Evolutionary conservation across 1,140 invertebrate species (phyloP).

Genomic region (Venturia canescens): DNA sequence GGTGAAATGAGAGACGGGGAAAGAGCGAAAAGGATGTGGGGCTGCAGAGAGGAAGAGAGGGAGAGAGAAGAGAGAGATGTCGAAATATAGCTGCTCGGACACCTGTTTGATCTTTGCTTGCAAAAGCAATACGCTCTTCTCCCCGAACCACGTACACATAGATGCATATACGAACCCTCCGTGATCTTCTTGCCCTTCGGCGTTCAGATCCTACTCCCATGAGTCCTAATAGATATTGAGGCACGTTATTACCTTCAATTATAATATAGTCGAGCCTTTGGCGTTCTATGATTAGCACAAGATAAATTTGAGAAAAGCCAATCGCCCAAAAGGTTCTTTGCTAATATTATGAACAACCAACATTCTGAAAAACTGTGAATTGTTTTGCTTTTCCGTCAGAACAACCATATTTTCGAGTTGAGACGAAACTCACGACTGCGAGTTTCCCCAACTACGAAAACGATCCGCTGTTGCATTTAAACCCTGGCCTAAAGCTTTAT

Average conservation of each 20-base stretch:
- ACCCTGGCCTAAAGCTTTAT: too few relatives aligned
- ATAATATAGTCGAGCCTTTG: not conserved
- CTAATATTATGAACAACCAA: not conserved
- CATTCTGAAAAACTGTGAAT: not conserved
- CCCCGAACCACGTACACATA: constrained; percentile 40
- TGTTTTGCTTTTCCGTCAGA: not conserved
- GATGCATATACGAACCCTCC: constrained; percentile 4
- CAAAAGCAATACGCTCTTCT: constrained; percentile 41
- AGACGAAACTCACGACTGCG: too few relatives aligned
- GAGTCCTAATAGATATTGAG: not conserved
- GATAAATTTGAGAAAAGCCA: not conserved
- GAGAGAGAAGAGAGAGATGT: not conserved
- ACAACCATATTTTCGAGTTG: not conserved
- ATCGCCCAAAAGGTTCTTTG: not conserved
- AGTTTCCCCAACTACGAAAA: too few relatives aligned
- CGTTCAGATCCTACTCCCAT: not conserved
- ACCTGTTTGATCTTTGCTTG: constrained; percentile 69
- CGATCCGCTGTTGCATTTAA: too few relatives aligned
- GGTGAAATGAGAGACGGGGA: not conserved
- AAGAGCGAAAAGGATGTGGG: not conserved
- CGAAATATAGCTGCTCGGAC: constrained; percentile 58
- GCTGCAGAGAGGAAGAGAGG: constrained; percentile 12
- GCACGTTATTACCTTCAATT: not conserved
- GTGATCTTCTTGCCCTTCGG: not conserved
- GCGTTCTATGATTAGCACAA: not conserved